Evolutionary conservation across 2,797 vertebrate species (phyloP), one percentile per base, ranked within the genome.

Genomic region (Malurus splendens): DNA sequence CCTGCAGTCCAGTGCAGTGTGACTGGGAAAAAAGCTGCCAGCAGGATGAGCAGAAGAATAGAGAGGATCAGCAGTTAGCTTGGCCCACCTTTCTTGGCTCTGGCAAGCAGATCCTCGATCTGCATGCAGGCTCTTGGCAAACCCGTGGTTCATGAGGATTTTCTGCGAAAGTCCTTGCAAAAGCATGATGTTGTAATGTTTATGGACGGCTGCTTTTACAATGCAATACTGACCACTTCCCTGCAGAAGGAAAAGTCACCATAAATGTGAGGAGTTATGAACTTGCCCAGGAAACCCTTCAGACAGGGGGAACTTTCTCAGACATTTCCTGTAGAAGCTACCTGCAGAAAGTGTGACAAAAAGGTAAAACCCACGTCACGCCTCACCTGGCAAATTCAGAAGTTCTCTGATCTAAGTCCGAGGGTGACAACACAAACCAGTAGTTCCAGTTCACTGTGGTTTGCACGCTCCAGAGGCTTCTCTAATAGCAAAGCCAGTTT

Each of bases 341-440:
- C 28, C 61, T 55, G 44, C 82, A 91, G 65, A 91, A 90, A 85
- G 48, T 17, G 3, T 61, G 51, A 74, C 39, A 51, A 71, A 85
- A 77, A 52, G 30, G 51, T 83, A 68, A 90, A 91, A 85, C 76
- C 57, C 44, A 5, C 27, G 72, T 90, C 74, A 84, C 2, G 25
- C 75, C 44, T 90, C 75, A 90, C 65, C 62, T 83, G 73, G 66
- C 41, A 77, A 74, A 61, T 68, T 93, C 79, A 91, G 84, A 86
- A 80, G 51, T n/a, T 11, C 27, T 86, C 65, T 72, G 72, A 72
- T 74, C 76, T 79, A 56, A 68, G 39, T 82, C 45, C 11, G 42
- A 74, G 36, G 33, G 44, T 68, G 59, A 65, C 17, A 64, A 36
- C 62, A 66, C 18, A 73, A 85, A 87, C 62, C 41, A 85, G 76